Conservation (phyloP, 2,797 vertebrate genomes). For the Lacerta bilineata region DNA sequence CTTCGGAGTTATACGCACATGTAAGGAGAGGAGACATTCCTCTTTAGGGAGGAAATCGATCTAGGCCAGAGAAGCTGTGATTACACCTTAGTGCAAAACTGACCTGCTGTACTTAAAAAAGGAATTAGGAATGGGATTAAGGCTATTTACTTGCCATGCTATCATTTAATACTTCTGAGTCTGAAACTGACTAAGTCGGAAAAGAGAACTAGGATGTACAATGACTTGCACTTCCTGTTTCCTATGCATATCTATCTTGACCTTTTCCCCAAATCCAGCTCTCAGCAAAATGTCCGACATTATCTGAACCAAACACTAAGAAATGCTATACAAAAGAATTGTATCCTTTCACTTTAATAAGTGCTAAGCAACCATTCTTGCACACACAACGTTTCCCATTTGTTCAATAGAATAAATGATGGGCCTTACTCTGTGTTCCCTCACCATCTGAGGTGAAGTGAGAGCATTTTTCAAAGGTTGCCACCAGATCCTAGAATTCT, state of each 20-base stretch:
- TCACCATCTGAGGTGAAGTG: too few species aligned
- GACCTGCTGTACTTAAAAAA: not conserved
- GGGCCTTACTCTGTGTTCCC: too few species aligned
- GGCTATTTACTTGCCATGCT: not conserved
- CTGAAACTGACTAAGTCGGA: not conserved
- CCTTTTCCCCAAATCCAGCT: not conserved
- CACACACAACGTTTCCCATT: not conserved
- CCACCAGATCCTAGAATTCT: not conserved
- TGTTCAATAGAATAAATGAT: not conserved
- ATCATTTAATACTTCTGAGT: not conserved
- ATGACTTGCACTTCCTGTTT: not conserved
- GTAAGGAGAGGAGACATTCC: not conserved
- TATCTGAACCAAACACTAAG: not conserved
- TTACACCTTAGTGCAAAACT: not conserved
- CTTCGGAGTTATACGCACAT: not conserved
- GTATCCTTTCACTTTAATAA: not conserved
- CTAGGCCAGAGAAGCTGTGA: not conserved
- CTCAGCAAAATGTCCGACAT: not conserved
- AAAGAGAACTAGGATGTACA: not conserved
- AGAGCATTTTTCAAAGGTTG: not conserved
- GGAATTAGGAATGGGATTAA: not conserved
- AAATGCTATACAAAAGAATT: not conserved
- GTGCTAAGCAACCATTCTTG: not conserved
- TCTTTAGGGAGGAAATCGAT: slow-evolving; percentile 24
- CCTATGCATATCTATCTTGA: not conserved